phyloP scores from a whole-genome alignment of 2,888 invertebrate genomes.

The Panzeria rudis region DNA sequence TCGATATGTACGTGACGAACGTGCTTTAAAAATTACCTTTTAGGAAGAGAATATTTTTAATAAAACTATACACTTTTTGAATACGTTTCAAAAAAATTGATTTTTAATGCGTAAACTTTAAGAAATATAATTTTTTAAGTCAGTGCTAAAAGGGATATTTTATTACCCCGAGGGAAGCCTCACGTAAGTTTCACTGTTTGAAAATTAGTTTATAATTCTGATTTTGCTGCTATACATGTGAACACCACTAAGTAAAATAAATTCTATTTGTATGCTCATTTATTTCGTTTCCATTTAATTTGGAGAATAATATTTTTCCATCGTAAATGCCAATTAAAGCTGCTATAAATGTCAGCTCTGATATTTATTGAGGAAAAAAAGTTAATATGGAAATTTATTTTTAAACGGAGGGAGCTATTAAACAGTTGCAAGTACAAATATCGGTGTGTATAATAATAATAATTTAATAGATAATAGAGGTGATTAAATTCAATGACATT shows the following conservation, averaged over 20 bases:
- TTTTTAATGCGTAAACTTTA: no score
- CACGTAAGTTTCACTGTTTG: no score
- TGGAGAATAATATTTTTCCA: constrained; percentile 6
- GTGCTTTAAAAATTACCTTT: no score
- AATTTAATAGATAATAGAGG: background rate
- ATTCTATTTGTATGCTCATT: background rate
- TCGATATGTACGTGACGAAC: no score
- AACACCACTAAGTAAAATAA: background rate
- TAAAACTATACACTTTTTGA: no score
- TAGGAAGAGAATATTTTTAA: no score
- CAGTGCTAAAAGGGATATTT: no score
- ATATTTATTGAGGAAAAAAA: constrained; percentile 62
- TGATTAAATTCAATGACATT: constrained; percentile 6
- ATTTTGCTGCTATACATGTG: background rate
- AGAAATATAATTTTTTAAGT: no score
- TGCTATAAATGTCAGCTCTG: constrained; percentile 56
- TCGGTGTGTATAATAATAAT: background rate
- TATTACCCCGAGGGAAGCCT: no score
- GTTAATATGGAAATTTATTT: constrained; percentile 32
- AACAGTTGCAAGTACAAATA: background rate
- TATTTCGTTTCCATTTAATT: constrained; percentile 24
- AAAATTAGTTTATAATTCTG: background rate
- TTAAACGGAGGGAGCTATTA: background rate
- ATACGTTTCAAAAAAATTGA: no score
- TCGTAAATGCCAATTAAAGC: constrained; percentile 45